Evolutionary conservation across 2,797 vertebrate genomes (phyloP), one percentile per base, ranked within the genome.

Genomic region (Cercopithecus neglectus): DNA sequence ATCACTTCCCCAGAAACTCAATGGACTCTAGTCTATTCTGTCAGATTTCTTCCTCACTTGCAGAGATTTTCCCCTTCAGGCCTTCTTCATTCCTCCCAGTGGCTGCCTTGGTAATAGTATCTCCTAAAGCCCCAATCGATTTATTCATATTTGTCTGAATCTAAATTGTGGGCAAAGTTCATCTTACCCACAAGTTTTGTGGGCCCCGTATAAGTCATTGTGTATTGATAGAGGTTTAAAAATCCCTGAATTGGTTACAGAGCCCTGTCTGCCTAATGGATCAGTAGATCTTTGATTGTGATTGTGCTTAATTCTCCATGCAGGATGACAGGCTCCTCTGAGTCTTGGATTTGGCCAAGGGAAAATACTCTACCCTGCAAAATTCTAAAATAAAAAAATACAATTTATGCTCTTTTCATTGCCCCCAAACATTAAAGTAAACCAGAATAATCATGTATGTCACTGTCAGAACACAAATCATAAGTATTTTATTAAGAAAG

Each of bases 141-240:
- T 55, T 87, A 36, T 81, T 87, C 95, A 33, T 17, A 48, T 74
- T 76, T 78, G 8, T 92, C 55, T 74, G 80, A 95, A 46, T 92
- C 64, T 94, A 74, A 83, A 76, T 82, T 92, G 92, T 76, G 28
- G 46, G 72, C 21, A 48, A 76, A 90, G 44, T 94, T 96, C 39
- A 85, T 76, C 75, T 81, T 93, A 96, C 26, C 41, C 39, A 16
- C 5, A n/a, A 55, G 24, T 70, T 21, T n/a, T 92, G 33, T 21
- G 50, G 46, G 21, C 16, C 10, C 84, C 50, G 8, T 55, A 11
- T 75, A 84, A 83, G 44, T 83, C 36, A 30, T 5, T 64, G 11
- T 8, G 4, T 26, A 61, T 74, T 85, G 74, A 83, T 10, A 41
- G 24, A 41, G 1, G 26, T 50, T 61, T 76, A 75, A 81, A 64